These are phyloP conservation scores for Lycia hirtaria DNA, from an alignment of 2,888 invertebrate species.

Conservation along the genomic window DNA sequence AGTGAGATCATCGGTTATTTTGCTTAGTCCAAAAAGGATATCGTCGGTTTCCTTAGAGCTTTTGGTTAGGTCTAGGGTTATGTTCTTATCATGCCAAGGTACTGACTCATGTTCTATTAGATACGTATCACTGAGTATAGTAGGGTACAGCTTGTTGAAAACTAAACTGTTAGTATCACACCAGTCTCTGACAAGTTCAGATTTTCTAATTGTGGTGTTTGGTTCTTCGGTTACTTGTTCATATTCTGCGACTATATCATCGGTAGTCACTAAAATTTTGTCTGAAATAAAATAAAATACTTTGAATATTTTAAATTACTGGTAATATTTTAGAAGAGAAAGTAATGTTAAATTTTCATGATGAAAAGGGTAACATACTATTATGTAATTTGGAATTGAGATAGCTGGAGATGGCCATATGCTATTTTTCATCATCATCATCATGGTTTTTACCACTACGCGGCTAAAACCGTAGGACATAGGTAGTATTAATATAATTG, in stretches of 20 bases:
- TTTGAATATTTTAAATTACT: too few relatives aligned
- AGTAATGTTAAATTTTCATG: too few relatives aligned
- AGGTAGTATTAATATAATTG: too few relatives aligned
- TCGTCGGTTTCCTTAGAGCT: constrained; percentile 37
- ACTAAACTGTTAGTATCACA: constrained; percentile 71
- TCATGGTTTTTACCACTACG: too few relatives aligned
- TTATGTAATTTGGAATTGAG: too few relatives aligned
- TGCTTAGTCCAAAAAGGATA: constrained; percentile 8
- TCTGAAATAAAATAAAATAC: constrained; percentile 75
- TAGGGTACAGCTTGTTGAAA: constrained; percentile 77
- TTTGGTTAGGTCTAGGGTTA: constrained; percentile 61
- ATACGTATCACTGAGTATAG: constrained; percentile 72
- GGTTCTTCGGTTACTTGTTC: constrained; percentile 65
- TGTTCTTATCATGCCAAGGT: constrained; percentile 60
- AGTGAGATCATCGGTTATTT: constrained; percentile 32
- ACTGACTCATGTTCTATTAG: constrained; percentile 65
- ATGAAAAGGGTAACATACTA: too few relatives aligned
- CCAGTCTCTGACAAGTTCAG: constrained; percentile 77
- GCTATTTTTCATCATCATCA: too few relatives aligned
- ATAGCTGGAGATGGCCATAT: too few relatives aligned
- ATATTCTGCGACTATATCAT: constrained; percentile 87
- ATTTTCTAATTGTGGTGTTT: constrained; percentile 60
- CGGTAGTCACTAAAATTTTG: constrained; percentile 86
- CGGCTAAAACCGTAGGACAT: too few relatives aligned
- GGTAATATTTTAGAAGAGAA: too few relatives aligned